Evolutionary conservation across 1,140 invertebrate species (phyloP), one percentile per base, ranked within the genome.

Genomic region (Drosophila lacteicornis): DNA sequence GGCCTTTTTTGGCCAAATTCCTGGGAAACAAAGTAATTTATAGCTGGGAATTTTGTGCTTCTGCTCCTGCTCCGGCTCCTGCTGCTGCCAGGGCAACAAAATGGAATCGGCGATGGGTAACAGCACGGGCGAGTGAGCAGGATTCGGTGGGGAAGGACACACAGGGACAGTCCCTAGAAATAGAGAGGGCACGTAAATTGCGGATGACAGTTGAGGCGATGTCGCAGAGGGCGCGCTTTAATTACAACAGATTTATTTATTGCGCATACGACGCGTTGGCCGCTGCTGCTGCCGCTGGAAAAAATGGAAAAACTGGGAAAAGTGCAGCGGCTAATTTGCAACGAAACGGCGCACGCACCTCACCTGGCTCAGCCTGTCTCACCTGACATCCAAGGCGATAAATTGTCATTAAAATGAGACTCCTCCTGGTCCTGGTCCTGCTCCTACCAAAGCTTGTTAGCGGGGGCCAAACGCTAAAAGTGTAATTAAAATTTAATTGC

Each of bases 181-280:
- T 4, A 43, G 27, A 36, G 38, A 42, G 36, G 30, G 15, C 59
- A 65, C 60, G 76, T 63, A 83, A 80, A 83, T 82, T 86, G 50
- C 58, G 63, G 68, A 69, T 78, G 82, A 85, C 76, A 82, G 80
- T 75, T 85, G 50, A 85, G 58, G 53, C 67, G 42, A 63, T 74
- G 80, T 76, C 56, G 50, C 53, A 40, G 45, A 53, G 45, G 45
- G 59, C 49, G 77, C 51, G 69, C 82, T 87, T 86, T 86, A 86
- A 86, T 86, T 86, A 87, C 83, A 62, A 43, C 79, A 87, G 82
- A 86, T 86, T 86, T 86, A 83, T 83, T 85, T 83, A 83, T 83
- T 83, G 81, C 81, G 81, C 77, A 84, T 80, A 85, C 82, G 82
- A 62, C 63, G 51, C 79, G 83, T 60, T 82, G 62, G 51, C 77